Base-by-base conservation (phyloP, 2,888 invertebrate species). In the Villa cingulata region DNA sequence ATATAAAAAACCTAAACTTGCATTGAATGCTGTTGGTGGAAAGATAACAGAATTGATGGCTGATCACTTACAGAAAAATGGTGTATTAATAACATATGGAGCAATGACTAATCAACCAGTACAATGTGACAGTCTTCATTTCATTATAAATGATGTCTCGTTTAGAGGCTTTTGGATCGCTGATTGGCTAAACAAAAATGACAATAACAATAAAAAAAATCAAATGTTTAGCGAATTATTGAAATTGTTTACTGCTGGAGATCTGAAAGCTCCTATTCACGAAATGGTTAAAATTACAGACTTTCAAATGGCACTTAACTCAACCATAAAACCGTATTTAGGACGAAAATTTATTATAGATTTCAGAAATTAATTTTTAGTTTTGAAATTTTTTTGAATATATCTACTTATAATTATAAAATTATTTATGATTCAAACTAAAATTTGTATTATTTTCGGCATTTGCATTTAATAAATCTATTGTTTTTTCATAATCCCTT, bases 11-110 rank as follows among this genome's bases (percentile, higher is more conserved):
- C 92, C 96, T 17, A 78, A 78, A 58, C 70, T 98, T 48, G 97
- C 85, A 1, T 70, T 98, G 9, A 98, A 98, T 68, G 94, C 96
- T 65, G 83, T 98, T 40, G 92, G 96, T 6, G 97, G 97, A 2
- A 82, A 86, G 63, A 87, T 79, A 66, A 86, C 89, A 38, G 76
- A 88, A 37, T 86, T 92, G 58, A 70, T 96, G 55, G 66, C 89
- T 48, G 76, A 82, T 45, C 76, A 86, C 57, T 70, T 98, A 44
- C 78, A 74, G 32, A 70, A 78, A 34, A 72, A 78, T 49, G 88
- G 90, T 15, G 72, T 78, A 0, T 78, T 96, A 72, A 89, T 98
- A 1, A 96, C 95, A 15, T 96, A 96, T 64, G 97, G 97, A 4
- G 90, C 87, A 42, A 96, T 97, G 83, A 91, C 89, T 1, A 76